phyloP scores from a whole-genome alignment of 2,888 invertebrate species.

The Drosophila borborema region DNA sequence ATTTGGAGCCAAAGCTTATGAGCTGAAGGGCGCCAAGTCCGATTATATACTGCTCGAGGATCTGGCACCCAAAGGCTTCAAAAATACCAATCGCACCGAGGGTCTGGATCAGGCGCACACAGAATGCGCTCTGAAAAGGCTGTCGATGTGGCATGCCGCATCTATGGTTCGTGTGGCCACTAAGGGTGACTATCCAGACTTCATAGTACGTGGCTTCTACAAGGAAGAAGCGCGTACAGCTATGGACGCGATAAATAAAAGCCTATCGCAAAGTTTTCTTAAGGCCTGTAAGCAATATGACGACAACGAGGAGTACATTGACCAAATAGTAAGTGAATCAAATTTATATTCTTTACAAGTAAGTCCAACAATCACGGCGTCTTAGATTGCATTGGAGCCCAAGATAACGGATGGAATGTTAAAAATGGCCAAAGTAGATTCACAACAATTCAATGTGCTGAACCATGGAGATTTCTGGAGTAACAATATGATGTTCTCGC shows the following conservation, averaged over 20 bases:
- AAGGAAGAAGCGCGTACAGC: conserved; percentile 37
- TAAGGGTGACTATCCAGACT: conserved; percentile 58
- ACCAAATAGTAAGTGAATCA: conserved; percentile 59
- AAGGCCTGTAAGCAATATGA: conserved; percentile 47
- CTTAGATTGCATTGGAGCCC: conserved; percentile 44
- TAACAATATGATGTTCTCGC: conserved; percentile 80
- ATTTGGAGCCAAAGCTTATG: conserved; percentile 72
- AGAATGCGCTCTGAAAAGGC: conserved; percentile 67
- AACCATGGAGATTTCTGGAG: conserved; percentile 80
- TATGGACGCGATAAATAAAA: conserved; percentile 26
- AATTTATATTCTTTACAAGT: neutral
- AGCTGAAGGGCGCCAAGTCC: conserved; percentile 56
- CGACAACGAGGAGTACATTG: conserved; percentile 46
- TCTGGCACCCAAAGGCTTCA: conserved; percentile 69
- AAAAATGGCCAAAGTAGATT: conserved; percentile 40
- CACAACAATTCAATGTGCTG: conserved; percentile 69
- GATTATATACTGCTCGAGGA: conserved; percentile 76
- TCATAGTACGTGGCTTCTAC: conserved; percentile 32
- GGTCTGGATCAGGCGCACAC: conserved; percentile 78
- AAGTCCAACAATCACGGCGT: neutral
- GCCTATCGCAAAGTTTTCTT: conserved; percentile 28
- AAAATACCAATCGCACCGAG: conserved; percentile 67
- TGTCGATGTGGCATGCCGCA: conserved; percentile 82
- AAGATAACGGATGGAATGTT: conserved; percentile 48
- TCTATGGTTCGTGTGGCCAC: conserved; percentile 66